These are phyloP conservation scores for Heteropelma amictum DNA, from an alignment of 2,888 invertebrate genomes.

Conservation along the genomic window DNA sequence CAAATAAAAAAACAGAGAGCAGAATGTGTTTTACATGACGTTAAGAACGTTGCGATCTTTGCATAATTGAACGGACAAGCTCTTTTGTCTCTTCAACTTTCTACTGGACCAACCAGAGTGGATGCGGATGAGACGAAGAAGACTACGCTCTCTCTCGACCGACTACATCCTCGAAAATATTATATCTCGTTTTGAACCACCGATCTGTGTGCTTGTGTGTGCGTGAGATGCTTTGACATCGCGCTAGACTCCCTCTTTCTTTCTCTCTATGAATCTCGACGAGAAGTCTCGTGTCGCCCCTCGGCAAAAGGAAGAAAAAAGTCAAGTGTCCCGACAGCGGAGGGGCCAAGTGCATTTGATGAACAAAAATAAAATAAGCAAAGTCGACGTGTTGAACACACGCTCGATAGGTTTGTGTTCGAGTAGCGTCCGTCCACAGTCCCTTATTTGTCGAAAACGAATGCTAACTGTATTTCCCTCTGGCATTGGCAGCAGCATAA, in stretches of 20 bases:
- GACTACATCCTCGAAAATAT: too few species aligned
- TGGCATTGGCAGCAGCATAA: too few species aligned
- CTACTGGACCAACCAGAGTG: conserved; percentile 34
- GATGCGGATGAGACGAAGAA: too few species aligned
- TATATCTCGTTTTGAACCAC: not conserved
- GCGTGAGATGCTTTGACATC: conserved; percentile 31
- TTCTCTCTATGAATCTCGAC: conserved; percentile 5
- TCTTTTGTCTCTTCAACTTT: not conserved
- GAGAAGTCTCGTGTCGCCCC: conserved; percentile 27
- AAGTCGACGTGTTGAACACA: not conserved
- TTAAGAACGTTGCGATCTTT: not conserved
- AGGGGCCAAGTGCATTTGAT: not conserved
- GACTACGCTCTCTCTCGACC: too few species aligned
- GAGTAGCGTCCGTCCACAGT: too few species aligned
- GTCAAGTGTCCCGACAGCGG: conserved; percentile 17
- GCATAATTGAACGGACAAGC: not conserved
- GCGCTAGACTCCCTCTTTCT: not conserved
- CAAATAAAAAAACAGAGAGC: too few species aligned
- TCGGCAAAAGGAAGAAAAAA: conserved; percentile 22
- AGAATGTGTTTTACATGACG: not conserved
- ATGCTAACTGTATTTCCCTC: too few species aligned
- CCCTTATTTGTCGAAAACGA: too few species aligned
- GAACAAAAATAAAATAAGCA: conserved; percentile 26
- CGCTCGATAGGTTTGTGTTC: too few species aligned
- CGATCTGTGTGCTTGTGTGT: conserved; percentile 5